Conservation (phyloP, 2,888 invertebrate genomes). For the Heterodera filipjevi region DNA sequence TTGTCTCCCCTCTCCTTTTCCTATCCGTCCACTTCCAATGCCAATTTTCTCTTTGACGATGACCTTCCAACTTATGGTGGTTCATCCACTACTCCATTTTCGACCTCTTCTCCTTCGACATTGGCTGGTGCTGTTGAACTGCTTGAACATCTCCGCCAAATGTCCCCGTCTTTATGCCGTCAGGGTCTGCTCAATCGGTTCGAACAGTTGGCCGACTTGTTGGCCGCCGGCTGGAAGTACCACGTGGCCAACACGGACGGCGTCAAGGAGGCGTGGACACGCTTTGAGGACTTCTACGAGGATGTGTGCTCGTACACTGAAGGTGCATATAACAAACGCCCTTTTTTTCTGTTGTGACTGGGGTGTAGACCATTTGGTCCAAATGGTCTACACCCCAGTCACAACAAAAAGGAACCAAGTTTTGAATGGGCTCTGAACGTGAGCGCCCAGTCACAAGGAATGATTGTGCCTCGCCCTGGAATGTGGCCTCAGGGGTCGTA, state of each 20-base stretch:
- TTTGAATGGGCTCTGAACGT: too few relatives aligned
- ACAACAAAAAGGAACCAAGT: too few relatives aligned
- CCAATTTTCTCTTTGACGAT: background rate
- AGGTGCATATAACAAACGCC: conserved; percentile 30
- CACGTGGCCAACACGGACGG: conserved; percentile 63
- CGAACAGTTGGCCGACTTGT: conserved; percentile 56
- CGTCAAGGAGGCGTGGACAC: conserved; percentile 57
- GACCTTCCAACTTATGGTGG: background rate
- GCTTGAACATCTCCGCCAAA: conserved; percentile 22
- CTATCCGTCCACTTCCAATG: background rate
- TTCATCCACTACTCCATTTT: background rate
- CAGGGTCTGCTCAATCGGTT: conserved; percentile 51
- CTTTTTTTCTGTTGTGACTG: too few relatives aligned
- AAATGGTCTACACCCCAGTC: too few relatives aligned
- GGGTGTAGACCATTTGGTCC: too few relatives aligned
- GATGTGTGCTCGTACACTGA: conserved; percentile 55
- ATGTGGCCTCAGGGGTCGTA: too few relatives aligned
- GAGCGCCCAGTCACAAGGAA: too few relatives aligned
- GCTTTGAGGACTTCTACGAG: conserved; percentile 55
- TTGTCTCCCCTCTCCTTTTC: background rate
- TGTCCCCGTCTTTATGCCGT: conserved; percentile 54
- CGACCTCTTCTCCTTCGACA: background rate
- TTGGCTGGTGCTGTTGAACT: background rate
- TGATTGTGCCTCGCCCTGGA: too few relatives aligned
- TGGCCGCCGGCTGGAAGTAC: conserved; percentile 62